A percentile compares a stretch with the other conserved stretches of the same genome.
phyloP scores from a whole-genome alignment of 2,797 vertebrate genomes.

The Buceros bicornis region DNA sequence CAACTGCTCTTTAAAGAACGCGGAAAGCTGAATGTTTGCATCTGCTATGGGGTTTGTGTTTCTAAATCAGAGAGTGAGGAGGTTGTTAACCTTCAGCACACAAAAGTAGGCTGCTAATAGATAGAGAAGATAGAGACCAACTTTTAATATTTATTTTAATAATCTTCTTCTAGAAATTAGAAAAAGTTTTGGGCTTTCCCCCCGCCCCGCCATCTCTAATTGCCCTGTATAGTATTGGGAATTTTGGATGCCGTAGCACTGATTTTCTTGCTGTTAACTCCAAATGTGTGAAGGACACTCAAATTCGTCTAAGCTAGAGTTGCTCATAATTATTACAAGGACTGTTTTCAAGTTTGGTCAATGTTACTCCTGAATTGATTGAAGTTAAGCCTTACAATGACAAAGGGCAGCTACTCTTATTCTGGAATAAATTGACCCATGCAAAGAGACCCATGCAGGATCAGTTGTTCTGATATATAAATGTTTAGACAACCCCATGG shows the following conservation, averaged over 20 bases:
- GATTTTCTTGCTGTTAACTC: neutral
- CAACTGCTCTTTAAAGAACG: neutral
- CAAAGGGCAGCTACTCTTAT: neutral
- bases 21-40: neutral
- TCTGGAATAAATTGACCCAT: neutral
- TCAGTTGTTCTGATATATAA: neutral
- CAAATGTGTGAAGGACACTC: neutral
- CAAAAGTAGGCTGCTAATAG: neutral
- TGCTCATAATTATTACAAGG: neutral
- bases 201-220: too few relatives aligned
- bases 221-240: neutral
- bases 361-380: neutral
- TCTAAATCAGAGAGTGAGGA: neutral
- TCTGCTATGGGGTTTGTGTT: neutral
- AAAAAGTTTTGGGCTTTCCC: rapidly evolving
- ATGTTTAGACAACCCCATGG: neutral
- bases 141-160: neutral
- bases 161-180: neutral
- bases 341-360: neutral
- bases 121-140: neutral
- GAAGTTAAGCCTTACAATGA: neutral
- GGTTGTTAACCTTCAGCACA: neutral
- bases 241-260: neutral
- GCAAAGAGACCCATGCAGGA: neutral
- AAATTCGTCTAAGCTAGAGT: neutral